Evolutionary conservation across 2,113 vertebrate genomes (phyloP).

Genomic region (Xenus cinereus): DNA sequence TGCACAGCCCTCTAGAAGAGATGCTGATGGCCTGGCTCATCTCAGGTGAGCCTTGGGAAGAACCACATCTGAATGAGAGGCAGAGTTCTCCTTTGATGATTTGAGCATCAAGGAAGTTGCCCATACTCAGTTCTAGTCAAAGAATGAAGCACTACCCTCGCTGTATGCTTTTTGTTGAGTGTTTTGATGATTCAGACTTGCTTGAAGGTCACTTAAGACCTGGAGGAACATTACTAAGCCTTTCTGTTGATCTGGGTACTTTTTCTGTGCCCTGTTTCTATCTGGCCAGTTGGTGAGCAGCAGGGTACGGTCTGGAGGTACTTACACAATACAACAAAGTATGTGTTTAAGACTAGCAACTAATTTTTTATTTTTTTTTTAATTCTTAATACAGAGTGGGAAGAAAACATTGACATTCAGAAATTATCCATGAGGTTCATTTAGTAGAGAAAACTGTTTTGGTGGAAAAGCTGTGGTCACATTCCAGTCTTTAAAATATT

Average conservation of each 20-base stretch:
- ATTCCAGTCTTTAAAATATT: neutral
- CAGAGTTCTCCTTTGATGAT: neutral
- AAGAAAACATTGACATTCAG: neutral
- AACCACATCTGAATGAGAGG: neutral
- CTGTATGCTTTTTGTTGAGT: neutral
- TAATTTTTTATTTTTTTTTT: neutral
- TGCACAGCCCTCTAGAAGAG: neutral
- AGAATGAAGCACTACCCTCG: rapidly evolving
- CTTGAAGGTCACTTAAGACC: neutral
- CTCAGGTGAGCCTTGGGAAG: neutral
- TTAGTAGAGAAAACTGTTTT: neutral
- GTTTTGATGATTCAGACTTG: neutral
- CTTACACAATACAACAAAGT: neutral
- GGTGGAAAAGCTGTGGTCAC: neutral
- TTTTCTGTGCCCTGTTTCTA: neutral
- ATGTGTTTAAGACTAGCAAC: neutral
- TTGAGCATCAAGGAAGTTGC: neutral
- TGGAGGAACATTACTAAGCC: neutral
- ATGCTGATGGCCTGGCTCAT: neutral
- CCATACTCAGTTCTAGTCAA: rapidly evolving
- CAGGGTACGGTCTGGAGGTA: neutral
- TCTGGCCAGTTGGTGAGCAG: neutral
- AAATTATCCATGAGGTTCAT: neutral
- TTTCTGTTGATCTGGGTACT: neutral
- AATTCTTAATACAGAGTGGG: neutral